Evolutionary conservation across 64 coral and sea anemone genomes (phyloP).

Genomic region (Montipora sp.): DNA sequence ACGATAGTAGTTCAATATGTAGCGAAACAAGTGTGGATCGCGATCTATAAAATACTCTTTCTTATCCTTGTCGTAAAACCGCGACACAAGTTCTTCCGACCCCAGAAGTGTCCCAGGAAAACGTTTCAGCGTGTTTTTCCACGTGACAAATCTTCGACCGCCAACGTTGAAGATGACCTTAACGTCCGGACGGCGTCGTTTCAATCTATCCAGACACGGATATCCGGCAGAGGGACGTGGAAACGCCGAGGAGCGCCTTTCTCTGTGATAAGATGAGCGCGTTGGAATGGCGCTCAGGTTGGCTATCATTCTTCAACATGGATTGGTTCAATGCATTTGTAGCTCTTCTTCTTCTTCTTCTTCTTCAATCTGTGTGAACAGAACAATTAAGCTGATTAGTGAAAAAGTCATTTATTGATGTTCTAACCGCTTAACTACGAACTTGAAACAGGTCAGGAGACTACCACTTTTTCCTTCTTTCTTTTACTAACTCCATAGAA

Average conservation of each 20-base stretch:
- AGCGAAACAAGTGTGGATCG: constrained; percentile 94
- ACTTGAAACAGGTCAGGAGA: no score
- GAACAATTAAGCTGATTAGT: no score
- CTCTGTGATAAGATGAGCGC: background rate
- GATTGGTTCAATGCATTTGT: background rate
- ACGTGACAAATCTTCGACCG: constrained; percentile 82
- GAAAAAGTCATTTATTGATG: no score
- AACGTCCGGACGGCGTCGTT: constrained; percentile 19
- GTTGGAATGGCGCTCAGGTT: constrained; percentile 23
- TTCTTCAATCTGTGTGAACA: no score
- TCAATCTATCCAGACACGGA: constrained; percentile 15
- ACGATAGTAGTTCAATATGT: constrained; percentile 91
- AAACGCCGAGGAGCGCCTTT: background rate
- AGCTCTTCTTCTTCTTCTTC: background rate
- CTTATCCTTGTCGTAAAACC: constrained; percentile 86
- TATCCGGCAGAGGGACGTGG: background rate
- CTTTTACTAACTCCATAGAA: no score
- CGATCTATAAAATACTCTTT: constrained; percentile 93
- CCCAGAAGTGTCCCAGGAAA: constrained; percentile 88
- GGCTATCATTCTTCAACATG: background rate
- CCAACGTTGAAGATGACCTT: constrained; percentile 90
- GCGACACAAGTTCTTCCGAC: constrained; percentile 67
- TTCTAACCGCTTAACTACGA: no score
- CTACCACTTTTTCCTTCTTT: no score
- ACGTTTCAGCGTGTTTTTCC: constrained; percentile 83